Conservation (phyloP, 2,888 invertebrate species). For the Parthenolecanium corni region DNA sequence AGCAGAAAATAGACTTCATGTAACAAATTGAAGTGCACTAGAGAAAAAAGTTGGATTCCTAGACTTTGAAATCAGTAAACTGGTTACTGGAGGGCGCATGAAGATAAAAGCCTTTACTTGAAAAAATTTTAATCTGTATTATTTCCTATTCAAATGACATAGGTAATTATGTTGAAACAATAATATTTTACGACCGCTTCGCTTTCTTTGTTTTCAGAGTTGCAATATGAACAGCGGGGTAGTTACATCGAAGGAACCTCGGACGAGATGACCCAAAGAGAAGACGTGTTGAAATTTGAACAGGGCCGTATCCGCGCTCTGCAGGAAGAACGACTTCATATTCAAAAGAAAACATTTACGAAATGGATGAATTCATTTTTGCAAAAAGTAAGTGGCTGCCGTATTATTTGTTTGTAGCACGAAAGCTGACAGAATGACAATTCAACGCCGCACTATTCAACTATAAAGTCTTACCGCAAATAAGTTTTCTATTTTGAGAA, state of each 20-base stretch:
- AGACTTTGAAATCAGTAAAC: too few species aligned
- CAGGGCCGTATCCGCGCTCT: slow-evolving; percentile 90
- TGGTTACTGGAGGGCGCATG: too few species aligned
- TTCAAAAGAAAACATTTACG: slow-evolving; percentile 99
- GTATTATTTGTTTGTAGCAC: not conserved
- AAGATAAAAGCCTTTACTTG: too few species aligned
- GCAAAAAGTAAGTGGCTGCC: slow-evolving; percentile 69
- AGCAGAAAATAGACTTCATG: too few species aligned
- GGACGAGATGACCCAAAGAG: slow-evolving; percentile 73
- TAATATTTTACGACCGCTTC: too few species aligned
- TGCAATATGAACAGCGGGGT: slow-evolving; percentile 34
- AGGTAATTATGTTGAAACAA: too few species aligned
- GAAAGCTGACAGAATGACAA: not conserved
- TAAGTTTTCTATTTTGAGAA: too few species aligned
- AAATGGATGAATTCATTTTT: slow-evolving; percentile 99
- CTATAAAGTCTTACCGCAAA: too few species aligned
- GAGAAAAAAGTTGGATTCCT: too few species aligned
- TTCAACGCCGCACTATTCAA: not conserved
- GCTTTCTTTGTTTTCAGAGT: slow-evolving; percentile 31
- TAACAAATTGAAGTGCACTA: too few species aligned
- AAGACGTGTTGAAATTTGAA: slow-evolving; percentile 88
- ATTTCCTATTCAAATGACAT: too few species aligned
- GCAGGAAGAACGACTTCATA: slow-evolving; percentile 93
- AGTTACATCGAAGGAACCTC: slow-evolving; percentile 23
- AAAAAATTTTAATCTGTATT: too few species aligned